Percentiles rank a stretch among this genome's conserved stretches.
These are phyloP conservation scores for Ictidomys tridecemlineatus DNA, from an alignment of 2,113 vertebrate species.

Conservation along the genomic window DNA sequence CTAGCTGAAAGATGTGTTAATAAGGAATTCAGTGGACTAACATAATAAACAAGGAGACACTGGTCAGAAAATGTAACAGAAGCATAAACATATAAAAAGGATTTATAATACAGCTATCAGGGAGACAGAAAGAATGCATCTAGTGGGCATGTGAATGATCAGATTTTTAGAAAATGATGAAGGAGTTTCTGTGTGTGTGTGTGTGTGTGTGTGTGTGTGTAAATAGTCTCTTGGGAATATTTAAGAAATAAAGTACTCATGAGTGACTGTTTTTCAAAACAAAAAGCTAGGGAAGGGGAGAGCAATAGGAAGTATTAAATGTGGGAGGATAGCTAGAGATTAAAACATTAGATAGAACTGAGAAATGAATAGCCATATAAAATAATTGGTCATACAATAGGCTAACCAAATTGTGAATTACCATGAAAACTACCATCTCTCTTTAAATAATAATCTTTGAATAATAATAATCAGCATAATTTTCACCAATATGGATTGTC, in stretches of 20 bases:
- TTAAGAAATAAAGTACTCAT: background rate
- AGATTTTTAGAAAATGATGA: background rate
- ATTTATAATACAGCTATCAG: background rate
- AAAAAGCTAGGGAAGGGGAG: too few species aligned
- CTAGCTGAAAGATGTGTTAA: background rate
- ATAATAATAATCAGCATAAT: background rate
- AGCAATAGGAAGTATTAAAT: background rate
- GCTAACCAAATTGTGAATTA: background rate
- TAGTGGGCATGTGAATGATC: background rate
- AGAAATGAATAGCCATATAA: background rate
- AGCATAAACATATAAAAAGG: background rate
- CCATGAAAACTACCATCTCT: background rate
- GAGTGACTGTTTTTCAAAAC: background rate
- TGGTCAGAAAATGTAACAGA: background rate
- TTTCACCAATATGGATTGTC: background rate
- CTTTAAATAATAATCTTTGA: background rate
- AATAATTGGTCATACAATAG: background rate
- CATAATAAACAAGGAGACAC: background rate
- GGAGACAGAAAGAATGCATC: background rate
- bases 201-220: background rate
- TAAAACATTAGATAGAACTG: background rate
- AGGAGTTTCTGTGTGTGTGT: background rate
- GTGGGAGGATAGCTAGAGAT: background rate
- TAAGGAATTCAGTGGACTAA: background rate
- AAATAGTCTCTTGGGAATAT: background rate